Conservation (phyloP, 2,797 vertebrate genomes). For the Cheirogaleus major region DNA sequence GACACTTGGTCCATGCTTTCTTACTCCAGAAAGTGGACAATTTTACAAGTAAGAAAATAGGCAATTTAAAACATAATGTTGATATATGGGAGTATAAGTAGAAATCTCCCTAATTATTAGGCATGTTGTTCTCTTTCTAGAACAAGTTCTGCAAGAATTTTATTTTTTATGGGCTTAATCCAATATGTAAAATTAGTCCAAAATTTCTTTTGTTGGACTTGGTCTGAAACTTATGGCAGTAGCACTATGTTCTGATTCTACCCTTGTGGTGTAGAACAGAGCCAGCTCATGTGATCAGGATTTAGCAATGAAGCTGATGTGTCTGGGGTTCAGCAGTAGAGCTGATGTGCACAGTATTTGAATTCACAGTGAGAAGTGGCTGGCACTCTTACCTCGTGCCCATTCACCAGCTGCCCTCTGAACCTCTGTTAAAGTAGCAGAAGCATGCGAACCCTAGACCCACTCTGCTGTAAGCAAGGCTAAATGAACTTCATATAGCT, state of each 20-base stretch:
- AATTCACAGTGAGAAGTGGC: not conserved
- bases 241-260: not conserved
- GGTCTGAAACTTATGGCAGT: not conserved
- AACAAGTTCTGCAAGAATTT: constrained; percentile 36
- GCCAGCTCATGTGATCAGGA: not conserved
- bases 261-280: not conserved
- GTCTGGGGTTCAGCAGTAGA: not conserved
- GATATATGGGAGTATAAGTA: not conserved
- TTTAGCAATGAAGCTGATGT: not conserved
- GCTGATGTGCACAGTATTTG: not conserved
- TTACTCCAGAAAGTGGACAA: not conserved
- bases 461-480: not conserved
- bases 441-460: not conserved
- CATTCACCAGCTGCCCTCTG: not conserved
- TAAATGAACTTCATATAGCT: not conserved
- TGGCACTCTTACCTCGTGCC: not conserved
- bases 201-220: constrained; percentile 48
- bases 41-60: constrained; percentile 12
- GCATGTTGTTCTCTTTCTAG: constrained; percentile 43
- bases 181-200: constrained; percentile 9
- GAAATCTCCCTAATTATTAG: not conserved
- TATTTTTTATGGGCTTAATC: constrained; percentile 24
- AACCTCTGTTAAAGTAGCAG: not conserved
- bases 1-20: not conserved
- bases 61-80: not conserved